A percentile compares a stretch with the other conserved stretches of the same genome.
These are phyloP conservation scores for Andrena flavipes DNA, from an alignment of 2,888 invertebrate genomes.

Conservation along the genomic window DNA sequence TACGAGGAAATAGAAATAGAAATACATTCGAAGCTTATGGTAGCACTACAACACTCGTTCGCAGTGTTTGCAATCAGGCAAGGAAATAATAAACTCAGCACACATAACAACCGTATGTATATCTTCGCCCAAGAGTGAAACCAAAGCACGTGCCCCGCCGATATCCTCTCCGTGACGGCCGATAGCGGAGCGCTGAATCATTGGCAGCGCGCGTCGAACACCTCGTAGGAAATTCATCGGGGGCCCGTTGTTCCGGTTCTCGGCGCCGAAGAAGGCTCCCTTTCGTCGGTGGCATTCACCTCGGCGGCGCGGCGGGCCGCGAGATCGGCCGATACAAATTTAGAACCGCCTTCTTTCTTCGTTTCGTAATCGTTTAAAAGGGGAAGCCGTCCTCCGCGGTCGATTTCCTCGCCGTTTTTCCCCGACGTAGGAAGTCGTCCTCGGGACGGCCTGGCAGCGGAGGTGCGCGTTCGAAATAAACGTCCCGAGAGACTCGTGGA, in stretches of 20 bases:
- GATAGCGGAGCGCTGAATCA: slow-evolving; percentile 64
- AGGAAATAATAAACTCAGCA: background rate
- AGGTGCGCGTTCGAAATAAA: slow-evolving; percentile 18
- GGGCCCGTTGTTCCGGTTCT: slow-evolving; percentile 53
- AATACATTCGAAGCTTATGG: too few species aligned
- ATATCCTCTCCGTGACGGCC: slow-evolving; percentile 28
- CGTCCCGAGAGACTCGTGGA: background rate
- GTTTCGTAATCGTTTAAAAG: slow-evolving; percentile 58
- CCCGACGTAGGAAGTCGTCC: slow-evolving; percentile 6
- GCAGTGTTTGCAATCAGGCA: too few species aligned
- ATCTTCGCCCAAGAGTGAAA: background rate
- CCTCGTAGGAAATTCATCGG: slow-evolving; percentile 55
- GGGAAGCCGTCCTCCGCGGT: slow-evolving; percentile 30
- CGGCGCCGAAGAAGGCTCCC: slow-evolving; percentile 33
- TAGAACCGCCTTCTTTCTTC: slow-evolving; percentile 60
- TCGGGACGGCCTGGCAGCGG: slow-evolving; percentile 6
- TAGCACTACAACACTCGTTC: too few species aligned
- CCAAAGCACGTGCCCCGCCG: slow-evolving; percentile 29
- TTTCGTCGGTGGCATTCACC: slow-evolving; percentile 47
- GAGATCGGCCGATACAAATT: slow-evolving; percentile 45
- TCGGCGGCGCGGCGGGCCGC: slow-evolving; percentile 31
- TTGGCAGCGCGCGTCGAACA: slow-evolving; percentile 35
- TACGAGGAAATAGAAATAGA: too few species aligned
- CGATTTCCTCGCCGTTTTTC: background rate
- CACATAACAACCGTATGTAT: background rate